Percentiles rank a stretch among this genome's conserved stretches.
Conservation (phyloP, 2,113 vertebrate species). For the Haemorhous mexicanus region DNA sequence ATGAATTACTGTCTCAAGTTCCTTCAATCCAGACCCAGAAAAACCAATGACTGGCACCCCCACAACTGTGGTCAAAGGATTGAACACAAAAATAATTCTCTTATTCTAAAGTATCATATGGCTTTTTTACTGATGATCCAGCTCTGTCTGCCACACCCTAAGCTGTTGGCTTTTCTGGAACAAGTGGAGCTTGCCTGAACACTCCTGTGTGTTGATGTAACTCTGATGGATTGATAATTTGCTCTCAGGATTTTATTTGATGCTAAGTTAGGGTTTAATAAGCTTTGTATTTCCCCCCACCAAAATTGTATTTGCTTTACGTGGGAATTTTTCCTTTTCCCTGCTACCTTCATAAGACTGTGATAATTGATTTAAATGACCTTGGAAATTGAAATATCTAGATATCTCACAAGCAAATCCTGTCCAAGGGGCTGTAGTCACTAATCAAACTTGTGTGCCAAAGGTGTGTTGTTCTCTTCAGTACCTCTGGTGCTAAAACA, state of each 20-base stretch:
- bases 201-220: background rate
- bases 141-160: background rate
- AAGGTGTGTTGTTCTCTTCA: background rate
- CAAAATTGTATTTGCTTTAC: background rate
- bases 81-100: background rate
- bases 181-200: background rate
- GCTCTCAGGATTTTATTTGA: background rate
- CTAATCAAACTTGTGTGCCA: background rate
- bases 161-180: background rate
- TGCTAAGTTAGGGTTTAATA: background rate
- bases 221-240: background rate
- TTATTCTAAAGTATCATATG: background rate
- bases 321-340: background rate
- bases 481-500: background rate
- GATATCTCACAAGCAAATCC: background rate
- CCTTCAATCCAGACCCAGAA: background rate
- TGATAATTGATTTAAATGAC: background rate
- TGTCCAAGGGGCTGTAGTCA: background rate
- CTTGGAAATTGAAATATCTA: background rate
- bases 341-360: fast-evolving
- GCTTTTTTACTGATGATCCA: background rate
- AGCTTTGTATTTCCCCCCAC: background rate
- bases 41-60: background rate
- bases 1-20: too few relatives aligned
- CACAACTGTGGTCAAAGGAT: background rate